These are phyloP conservation scores for Cyprinella venusta DNA, from an alignment of 2,797 vertebrate species.

Conservation along the genomic window DNA sequence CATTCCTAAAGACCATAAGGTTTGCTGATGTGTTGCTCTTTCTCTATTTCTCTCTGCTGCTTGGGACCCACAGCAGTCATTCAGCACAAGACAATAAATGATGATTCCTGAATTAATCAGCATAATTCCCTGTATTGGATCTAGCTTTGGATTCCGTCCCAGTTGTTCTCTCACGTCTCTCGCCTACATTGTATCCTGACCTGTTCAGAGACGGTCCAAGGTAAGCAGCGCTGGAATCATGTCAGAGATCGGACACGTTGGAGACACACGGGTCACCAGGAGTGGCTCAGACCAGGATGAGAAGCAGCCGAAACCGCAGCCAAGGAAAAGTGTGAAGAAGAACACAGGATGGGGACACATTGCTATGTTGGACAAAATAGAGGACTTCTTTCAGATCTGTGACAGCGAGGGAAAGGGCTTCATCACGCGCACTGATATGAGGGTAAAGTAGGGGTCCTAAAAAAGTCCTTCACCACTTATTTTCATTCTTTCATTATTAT, in stretches of 20 bases:
- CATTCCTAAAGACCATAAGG: background rate
- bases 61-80: background rate
- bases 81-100: background rate
- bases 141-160: background rate
- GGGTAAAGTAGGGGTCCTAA: conserved; percentile 74
- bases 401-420: conserved; percentile 90
- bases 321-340: conserved; percentile 39
- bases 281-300: conserved; percentile 61
- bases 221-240: conserved; percentile 1
- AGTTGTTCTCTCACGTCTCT: background rate
- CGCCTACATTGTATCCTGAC: background rate
- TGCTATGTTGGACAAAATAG: conserved; percentile 80
- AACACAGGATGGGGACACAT: conserved; percentile 66
- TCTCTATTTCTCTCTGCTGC: background rate
- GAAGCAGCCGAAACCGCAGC: conserved; percentile 38
- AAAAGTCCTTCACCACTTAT: background rate
- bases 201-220: background rate
- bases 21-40: background rate
- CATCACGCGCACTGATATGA: conserved; percentile 85
- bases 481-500: background rate
- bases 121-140: background rate
- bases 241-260: conserved; percentile 34
- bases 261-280: conserved; percentile 7
- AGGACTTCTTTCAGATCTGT: conserved; percentile 91
- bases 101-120: background rate